Conservation (phyloP, 2,113 vertebrate genomes). For the Phyllopteryx taeniolatus region DNA sequence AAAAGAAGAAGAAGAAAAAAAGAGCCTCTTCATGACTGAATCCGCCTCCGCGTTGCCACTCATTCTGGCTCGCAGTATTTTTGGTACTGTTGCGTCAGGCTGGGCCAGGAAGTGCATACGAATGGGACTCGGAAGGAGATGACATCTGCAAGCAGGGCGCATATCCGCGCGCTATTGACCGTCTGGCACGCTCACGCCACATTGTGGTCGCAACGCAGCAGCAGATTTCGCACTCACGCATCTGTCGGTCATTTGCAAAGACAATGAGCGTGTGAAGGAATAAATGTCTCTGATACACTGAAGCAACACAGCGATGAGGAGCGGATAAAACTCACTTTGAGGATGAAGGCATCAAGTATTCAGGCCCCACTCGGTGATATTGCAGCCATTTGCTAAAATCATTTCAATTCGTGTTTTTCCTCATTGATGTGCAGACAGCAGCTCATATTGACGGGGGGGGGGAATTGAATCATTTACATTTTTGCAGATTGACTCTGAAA, state of each 20-base stretch:
- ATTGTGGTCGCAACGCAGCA: slow-evolving; percentile 5
- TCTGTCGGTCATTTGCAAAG: slow-evolving; percentile 10
- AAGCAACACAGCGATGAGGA: neutral
- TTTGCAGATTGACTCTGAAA: too few relatives aligned
- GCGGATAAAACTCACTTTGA: neutral
- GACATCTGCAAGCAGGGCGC: slow-evolving; percentile 16
- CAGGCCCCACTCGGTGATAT: too few relatives aligned
- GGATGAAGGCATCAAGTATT: neutral
- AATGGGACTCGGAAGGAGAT: slow-evolving; percentile 24
- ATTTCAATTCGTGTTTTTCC: too few relatives aligned
- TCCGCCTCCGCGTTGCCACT: slow-evolving; percentile 15
- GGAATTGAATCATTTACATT: too few relatives aligned
- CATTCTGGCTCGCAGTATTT: slow-evolving; percentile 15
- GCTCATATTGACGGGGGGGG: too few relatives aligned
- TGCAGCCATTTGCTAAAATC: too few relatives aligned
- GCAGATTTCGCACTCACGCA: slow-evolving; percentile 11
- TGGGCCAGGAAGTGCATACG: slow-evolving; percentile 4
- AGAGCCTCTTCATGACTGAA: slow-evolving; percentile 12
- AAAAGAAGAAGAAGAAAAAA: neutral
- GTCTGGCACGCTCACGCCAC: neutral
- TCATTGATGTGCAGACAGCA: too few relatives aligned
- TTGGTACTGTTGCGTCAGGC: slow-evolving; percentile 15
- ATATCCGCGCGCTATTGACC: slow-evolving; percentile 9
- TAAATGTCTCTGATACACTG: neutral
- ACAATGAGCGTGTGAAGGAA: slow-evolving; percentile 12